Evolutionary conservation across 2,797 vertebrate species (phyloP).

Genomic region (Semotilus atromaculatus): DNA sequence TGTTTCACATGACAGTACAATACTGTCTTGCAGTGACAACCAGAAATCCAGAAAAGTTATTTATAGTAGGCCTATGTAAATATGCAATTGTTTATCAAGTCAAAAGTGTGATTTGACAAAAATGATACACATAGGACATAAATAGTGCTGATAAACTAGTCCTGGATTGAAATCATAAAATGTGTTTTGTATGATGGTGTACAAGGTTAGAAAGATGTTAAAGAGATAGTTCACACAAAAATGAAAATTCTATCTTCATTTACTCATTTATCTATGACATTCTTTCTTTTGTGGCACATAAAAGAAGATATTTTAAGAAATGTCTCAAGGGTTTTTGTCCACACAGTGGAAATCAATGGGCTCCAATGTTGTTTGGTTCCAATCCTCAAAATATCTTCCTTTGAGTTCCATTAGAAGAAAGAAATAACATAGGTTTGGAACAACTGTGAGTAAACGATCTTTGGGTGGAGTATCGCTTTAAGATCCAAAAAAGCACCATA

Average conservation of each 20-base stretch:
- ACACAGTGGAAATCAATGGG: background rate
- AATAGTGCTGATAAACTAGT: background rate
- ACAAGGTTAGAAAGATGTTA: background rate
- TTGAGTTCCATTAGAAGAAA: background rate
- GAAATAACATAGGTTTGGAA: background rate
- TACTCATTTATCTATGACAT: background rate
- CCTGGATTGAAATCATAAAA: background rate
- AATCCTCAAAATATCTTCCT: background rate
- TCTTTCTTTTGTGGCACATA: background rate
- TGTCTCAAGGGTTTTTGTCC: background rate
- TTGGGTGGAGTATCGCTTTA: background rate
- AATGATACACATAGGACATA: background rate
- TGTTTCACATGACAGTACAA: background rate
- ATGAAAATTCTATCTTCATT: background rate
- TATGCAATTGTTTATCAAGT: background rate
- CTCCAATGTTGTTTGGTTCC: background rate
- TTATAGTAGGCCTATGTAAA: background rate
- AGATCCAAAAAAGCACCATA: background rate
- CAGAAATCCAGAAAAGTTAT: background rate
- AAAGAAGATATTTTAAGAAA: background rate
- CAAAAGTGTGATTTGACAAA: background rate
- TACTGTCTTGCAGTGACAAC: background rate
- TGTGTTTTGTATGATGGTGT: background rate
- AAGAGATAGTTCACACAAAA: background rate
- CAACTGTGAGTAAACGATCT: background rate